These are phyloP conservation scores for Rhamphomyia laevipes DNA, from an alignment of 2,888 invertebrate species.

Conservation along the genomic window DNA sequence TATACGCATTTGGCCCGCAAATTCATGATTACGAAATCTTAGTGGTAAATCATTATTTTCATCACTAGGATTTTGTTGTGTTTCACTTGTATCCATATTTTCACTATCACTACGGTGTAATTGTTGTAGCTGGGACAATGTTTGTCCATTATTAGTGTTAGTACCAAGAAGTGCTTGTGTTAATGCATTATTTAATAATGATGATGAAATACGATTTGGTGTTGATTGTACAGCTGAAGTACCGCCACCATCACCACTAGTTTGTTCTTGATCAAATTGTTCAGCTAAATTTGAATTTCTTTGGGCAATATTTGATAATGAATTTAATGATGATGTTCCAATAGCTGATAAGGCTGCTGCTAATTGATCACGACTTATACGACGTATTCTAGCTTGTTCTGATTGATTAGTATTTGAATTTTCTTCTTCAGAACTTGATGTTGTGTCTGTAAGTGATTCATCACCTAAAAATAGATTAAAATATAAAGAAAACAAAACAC, in stretches of 20 bases:
- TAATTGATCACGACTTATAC: constrained; percentile 34
- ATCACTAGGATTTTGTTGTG: constrained; percentile 8
- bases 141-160: not conserved
- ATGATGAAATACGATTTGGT: constrained; percentile 47
- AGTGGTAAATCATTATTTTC: constrained; percentile 25
- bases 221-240: not conserved
- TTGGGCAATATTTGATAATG: constrained; percentile 35
- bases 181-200: constrained; percentile 70
- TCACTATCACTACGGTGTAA: constrained; percentile 1
- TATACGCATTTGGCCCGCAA: constrained; percentile 52
- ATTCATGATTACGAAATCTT: constrained; percentile 29
- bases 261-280: not conserved
- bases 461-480: constrained; percentile 19
- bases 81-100: constrained; percentile 21
- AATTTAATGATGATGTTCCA: constrained; percentile 31
- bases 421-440: constrained; percentile 36
- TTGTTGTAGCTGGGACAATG: not conserved
- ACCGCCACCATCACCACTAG: not conserved
- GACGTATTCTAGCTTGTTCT: constrained; percentile 30
- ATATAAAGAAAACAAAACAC: not conserved
- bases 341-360: constrained; percentile 31
- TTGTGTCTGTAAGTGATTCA: constrained; percentile 33
- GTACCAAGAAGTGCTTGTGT: constrained; percentile 48
- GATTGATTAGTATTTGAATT: constrained; percentile 24
- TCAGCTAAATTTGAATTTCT: constrained; percentile 24